Conservation (phyloP, 2,797 vertebrate genomes). For the Eurystomus glaucurus region DNA sequence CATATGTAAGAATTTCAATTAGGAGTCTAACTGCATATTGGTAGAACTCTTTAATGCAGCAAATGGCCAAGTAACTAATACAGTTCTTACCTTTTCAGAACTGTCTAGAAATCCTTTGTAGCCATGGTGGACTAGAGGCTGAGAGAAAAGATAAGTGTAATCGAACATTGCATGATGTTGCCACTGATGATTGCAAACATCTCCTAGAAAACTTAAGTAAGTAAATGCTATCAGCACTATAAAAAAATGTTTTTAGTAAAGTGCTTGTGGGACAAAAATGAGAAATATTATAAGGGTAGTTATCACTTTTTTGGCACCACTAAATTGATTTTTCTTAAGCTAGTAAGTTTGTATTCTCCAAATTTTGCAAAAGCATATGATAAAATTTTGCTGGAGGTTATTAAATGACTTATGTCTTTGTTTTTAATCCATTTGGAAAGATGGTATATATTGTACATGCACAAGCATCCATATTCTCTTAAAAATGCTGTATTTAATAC, state of each 20-base stretch:
- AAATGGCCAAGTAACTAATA: slow-evolving; percentile 55
- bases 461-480: background rate
- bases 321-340: background rate
- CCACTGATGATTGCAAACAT: slow-evolving; percentile 98
- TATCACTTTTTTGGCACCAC: background rate
- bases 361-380: background rate
- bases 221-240: slow-evolving; percentile 52
- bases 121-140: slow-evolving; percentile 91
- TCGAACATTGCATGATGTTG: slow-evolving; percentile 93
- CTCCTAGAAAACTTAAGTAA: slow-evolving; percentile 96
- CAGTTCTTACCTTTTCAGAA: slow-evolving; percentile 86
- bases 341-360: background rate
- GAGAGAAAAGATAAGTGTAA: slow-evolving; percentile 92
- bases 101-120: slow-evolving; percentile 94
- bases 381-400: background rate
- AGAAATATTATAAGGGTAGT: background rate
- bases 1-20: slow-evolving; percentile 1
- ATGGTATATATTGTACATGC: background rate
- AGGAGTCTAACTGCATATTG: slow-evolving; percentile 15
- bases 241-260: background rate
- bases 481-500: background rate
- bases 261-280: background rate
- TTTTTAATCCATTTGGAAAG: background rate
- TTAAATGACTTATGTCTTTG: background rate
- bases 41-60: background rate